These are phyloP conservation scores for Epirrita christyi DNA, from an alignment of 2,888 invertebrate species.

Conservation along the genomic window DNA sequence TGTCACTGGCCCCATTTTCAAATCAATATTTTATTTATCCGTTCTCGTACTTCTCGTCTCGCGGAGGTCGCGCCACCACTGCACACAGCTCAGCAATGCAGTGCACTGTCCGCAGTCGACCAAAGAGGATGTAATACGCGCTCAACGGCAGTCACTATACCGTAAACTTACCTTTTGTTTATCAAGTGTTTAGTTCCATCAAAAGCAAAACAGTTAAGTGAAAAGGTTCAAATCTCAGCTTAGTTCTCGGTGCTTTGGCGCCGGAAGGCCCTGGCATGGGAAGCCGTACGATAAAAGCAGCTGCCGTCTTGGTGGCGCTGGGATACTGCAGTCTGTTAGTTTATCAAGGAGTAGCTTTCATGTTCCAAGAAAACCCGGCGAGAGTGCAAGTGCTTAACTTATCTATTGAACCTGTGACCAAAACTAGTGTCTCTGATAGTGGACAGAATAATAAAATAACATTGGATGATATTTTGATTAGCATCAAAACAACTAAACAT, in stretches of 20 bases:
- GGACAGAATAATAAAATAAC: constrained; percentile 85
- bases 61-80: constrained; percentile 54
- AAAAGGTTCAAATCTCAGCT: constrained; percentile 62
- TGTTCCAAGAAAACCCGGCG: constrained; percentile 78
- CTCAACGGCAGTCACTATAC: constrained; percentile 40
- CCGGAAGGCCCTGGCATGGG: constrained; percentile 74
- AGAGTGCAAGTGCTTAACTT: constrained; percentile 74
- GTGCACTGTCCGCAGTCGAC: too few relatives aligned
- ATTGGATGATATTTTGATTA: constrained; percentile 95
- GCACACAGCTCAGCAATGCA: too few relatives aligned
- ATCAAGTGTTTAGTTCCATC: constrained; percentile 68
- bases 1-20: too few relatives aligned
- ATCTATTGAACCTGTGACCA: constrained; percentile 81
- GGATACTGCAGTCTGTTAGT: constrained; percentile 86
- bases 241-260: constrained; percentile 69
- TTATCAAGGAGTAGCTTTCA: constrained; percentile 84
- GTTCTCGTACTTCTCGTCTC: too few relatives aligned
- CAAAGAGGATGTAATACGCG: too few relatives aligned
- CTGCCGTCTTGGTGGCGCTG: constrained; percentile 80
- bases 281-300: constrained; percentile 78
- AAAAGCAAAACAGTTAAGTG: constrained; percentile 80
- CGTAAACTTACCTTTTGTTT: constrained; percentile 60
- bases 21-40: too few relatives aligned
- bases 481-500: constrained; percentile 96
- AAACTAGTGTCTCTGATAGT: constrained; percentile 67